phyloP scores from a whole-genome alignment of 2,113 vertebrate species.

The Micronycteris hirsuta region DNA sequence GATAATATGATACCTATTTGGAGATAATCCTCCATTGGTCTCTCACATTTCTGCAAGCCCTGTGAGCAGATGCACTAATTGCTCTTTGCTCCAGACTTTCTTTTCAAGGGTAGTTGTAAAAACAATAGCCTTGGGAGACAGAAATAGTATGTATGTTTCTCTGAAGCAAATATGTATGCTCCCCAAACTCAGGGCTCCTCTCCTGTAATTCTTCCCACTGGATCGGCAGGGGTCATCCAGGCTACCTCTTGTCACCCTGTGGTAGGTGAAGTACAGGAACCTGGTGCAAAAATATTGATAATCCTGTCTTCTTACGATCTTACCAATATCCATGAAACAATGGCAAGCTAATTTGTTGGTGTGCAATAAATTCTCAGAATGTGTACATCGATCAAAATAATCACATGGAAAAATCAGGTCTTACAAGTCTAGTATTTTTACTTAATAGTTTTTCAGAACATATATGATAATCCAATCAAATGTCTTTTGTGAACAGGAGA shows the following conservation, averaged over 20 bases:
- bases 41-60: background rate
- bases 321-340: background rate
- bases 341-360: background rate
- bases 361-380: conserved; percentile 21
- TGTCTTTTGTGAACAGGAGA: background rate
- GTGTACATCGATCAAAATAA: background rate
- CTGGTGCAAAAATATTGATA: background rate
- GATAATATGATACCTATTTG: background rate
- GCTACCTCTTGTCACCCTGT: background rate
- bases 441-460: background rate
- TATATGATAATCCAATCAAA: background rate
- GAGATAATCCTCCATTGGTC: background rate
- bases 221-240: background rate
- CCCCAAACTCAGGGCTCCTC: background rate
- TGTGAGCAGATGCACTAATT: background rate
- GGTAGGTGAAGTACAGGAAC: background rate
- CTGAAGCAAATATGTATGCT: background rate
- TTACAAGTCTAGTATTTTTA: background rate
- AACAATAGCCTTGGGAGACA: background rate
- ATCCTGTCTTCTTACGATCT: background rate
- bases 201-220: background rate
- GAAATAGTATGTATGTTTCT: background rate
- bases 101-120: background rate
- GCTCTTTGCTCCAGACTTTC: background rate
- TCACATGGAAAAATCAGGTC: background rate